A percentile compares a stretch with the other conserved stretches of the same genome.
Evolutionary conservation across 2,888 invertebrate genomes (phyloP).

Genomic region (Allophyes oxyacanthae): DNA sequence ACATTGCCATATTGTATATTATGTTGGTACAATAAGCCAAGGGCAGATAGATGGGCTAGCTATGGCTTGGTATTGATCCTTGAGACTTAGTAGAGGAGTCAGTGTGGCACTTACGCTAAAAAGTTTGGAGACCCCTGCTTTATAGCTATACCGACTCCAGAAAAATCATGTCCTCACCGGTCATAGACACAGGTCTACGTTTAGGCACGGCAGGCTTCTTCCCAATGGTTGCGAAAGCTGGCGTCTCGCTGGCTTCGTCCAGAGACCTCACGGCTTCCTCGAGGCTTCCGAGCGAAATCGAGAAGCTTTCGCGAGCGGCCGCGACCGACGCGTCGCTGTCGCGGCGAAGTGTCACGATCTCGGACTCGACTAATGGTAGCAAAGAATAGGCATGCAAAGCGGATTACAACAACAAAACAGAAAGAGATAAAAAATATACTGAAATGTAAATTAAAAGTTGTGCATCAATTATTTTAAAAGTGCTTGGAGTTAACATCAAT

Average conservation of each 20-base stretch:
- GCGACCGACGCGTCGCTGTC: constrained; percentile 85
- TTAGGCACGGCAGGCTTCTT: constrained; percentile 88
- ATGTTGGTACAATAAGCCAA: too few relatives aligned
- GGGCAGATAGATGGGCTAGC: too few relatives aligned
- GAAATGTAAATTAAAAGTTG: constrained; percentile 8
- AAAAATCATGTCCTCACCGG: constrained; percentile 79
- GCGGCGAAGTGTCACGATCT: constrained; percentile 88
- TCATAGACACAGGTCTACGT: constrained; percentile 90
- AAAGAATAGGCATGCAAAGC: constrained; percentile 70
- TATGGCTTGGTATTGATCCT: too few relatives aligned
- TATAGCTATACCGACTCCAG: constrained; percentile 16
- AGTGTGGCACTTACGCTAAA: too few relatives aligned
- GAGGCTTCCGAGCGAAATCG: constrained; percentile 83
- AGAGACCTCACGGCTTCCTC: constrained; percentile 83
- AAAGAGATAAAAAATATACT: constrained; percentile 55
- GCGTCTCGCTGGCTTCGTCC: constrained; percentile 80
- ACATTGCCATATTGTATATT: too few relatives aligned
- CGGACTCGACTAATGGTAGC: constrained; percentile 73
- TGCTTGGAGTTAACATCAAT: too few relatives aligned
- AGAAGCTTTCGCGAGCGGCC: constrained; percentile 85
- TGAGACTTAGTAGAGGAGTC: too few relatives aligned
- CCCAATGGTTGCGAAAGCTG: constrained; percentile 82
- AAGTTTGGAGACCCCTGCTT: too few relatives aligned
- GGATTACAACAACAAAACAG: constrained; percentile 51
- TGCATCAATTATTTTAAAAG: too few relatives aligned